phyloP scores from a whole-genome alignment of 2,888 invertebrate species.

The Protophormia terraenovae region DNA sequence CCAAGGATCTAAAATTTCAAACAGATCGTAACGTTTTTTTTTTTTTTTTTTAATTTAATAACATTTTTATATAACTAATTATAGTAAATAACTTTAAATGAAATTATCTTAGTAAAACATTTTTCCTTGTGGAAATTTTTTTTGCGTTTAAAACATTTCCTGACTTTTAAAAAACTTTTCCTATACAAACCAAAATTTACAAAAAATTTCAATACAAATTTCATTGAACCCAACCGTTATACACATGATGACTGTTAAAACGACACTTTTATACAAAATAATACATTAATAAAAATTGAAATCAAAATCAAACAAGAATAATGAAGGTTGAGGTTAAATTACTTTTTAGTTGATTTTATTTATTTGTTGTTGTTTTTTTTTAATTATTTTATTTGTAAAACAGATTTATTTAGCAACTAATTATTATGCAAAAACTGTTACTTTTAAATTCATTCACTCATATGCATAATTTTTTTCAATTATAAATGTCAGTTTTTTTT shows the following conservation, averaged over 20 bases:
- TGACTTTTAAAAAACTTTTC: not conserved
- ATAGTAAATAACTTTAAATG: too few relatives aligned
- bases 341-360: conserved; percentile 25
- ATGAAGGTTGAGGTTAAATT: conserved; percentile 64
- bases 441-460: conserved; percentile 4
- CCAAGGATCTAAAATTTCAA: too few relatives aligned
- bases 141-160: not conserved
- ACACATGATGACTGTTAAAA: not conserved
- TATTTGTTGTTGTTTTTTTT: too few relatives aligned
- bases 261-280: not conserved
- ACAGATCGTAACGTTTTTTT: too few relatives aligned
- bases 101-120: too few relatives aligned
- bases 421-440: conserved; percentile 55
- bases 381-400: too few relatives aligned
- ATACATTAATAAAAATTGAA: conserved; percentile 31
- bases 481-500: not conserved
- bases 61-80: too few relatives aligned
- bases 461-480: not conserved
- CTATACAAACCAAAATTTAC: not conserved
- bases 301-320: not conserved
- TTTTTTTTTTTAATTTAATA: too few relatives aligned
- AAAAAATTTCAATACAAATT: not conserved
- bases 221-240: conserved; percentile 12
- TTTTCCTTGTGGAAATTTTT: not conserved
- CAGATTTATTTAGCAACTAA: conserved; percentile 43